Evolutionary conservation across 2,113 vertebrate genomes (phyloP).

Genomic region (Okapia johnstoni): DNA sequence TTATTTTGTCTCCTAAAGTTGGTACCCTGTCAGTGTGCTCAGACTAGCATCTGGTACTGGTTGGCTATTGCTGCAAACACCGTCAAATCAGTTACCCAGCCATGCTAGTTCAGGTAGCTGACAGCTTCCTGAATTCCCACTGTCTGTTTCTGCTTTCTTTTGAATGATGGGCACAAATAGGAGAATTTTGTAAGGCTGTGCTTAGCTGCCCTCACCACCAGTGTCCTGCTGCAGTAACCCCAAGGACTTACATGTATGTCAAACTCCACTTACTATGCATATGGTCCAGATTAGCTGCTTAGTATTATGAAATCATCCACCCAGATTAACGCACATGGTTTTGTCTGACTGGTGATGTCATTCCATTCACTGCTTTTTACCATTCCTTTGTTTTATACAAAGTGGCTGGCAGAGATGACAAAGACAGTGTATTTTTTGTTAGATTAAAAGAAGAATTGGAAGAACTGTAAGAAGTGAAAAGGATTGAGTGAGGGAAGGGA

Average conservation of each 20-base stretch:
- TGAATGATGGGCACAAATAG: not conserved
- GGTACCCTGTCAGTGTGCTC: not conserved
- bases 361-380: slow-evolving; percentile 5
- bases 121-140: not conserved
- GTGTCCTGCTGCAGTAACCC: not conserved
- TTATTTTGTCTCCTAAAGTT: not conserved
- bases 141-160: not conserved
- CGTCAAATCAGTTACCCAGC: rapidly evolving
- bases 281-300: slow-evolving; percentile 20
- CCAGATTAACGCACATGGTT: not conserved
- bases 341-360: not conserved
- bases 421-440: slow-evolving; percentile 21
- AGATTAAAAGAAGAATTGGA: not conserved
- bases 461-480: not conserved
- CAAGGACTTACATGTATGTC: not conserved
- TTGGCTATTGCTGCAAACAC: not conserved
- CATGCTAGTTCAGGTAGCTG: not conserved
- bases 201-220: not conserved
- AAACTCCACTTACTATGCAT: not conserved
- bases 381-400: slow-evolving; percentile 19
- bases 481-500: not conserved
- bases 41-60: not conserved
- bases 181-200: not conserved
- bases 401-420: not conserved
- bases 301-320: not conserved